Evolutionary conservation across 2,888 invertebrate species (phyloP).

Genomic region (Deroplatys truncata): DNA sequence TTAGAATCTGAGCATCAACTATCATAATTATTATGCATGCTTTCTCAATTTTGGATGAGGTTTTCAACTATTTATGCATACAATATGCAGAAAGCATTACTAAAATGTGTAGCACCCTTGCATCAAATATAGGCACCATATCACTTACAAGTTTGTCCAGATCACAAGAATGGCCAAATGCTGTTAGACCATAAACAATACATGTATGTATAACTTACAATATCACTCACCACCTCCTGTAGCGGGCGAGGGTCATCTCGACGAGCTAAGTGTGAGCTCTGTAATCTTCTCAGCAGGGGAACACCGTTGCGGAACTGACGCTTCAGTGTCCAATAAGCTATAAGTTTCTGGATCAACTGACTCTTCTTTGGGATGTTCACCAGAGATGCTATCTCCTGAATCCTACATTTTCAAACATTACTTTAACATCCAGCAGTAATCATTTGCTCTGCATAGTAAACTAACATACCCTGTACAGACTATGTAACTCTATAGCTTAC

Average conservation of each 20-base stretch:
- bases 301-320: constrained; percentile 93
- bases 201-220: constrained; percentile 30
- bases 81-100: too few relatives aligned
- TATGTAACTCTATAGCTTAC: too few relatives aligned
- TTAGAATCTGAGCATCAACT: too few relatives aligned
- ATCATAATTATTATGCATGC: too few relatives aligned
- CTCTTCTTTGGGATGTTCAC: constrained; percentile 72
- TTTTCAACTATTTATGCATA: too few relatives aligned
- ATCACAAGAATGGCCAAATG: neutral
- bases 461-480: too few relatives aligned
- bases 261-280: constrained; percentile 43
- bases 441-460: neutral
- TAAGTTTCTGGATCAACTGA: constrained; percentile 80
- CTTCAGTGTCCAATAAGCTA: constrained; percentile 97
- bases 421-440: neutral
- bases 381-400: constrained; percentile 79
- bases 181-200: neutral
- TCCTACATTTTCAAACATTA: constrained; percentile 45
- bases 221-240: constrained; percentile 34
- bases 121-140: neutral
- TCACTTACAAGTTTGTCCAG: neutral
- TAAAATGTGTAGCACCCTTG: neutral
- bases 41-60: too few relatives aligned
- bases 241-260: constrained; percentile 39
- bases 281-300: constrained; percentile 81